Evolutionary conservation across 2,113 vertebrate species (phyloP).

Genomic region (Anseranas semipalmata): DNA sequence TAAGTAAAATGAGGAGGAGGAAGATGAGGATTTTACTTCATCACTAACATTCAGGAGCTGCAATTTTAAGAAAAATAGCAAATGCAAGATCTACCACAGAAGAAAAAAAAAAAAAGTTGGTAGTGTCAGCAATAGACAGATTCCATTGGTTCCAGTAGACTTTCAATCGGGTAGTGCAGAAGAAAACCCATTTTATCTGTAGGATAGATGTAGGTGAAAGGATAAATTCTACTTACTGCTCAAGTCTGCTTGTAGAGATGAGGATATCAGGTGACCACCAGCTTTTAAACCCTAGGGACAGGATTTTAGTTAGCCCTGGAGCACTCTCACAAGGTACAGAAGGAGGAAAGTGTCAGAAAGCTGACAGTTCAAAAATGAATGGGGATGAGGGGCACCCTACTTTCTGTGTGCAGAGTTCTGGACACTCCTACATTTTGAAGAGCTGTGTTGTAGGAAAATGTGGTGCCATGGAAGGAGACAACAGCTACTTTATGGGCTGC

Average conservation of each 20-base stretch:
- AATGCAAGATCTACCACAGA: background rate
- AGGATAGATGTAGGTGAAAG: background rate
- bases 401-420: background rate
- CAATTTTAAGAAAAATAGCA: background rate
- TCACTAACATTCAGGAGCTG: background rate
- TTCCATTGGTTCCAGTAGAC: background rate
- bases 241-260: background rate
- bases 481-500: background rate
- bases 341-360: background rate
- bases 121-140: background rate
- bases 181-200: background rate
- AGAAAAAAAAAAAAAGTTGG: background rate
- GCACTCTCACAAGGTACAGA: background rate
- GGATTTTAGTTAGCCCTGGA: background rate
- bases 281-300: background rate
- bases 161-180: background rate
- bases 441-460: background rate
- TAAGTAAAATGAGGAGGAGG: background rate
- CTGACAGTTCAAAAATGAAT: background rate
- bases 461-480: background rate
- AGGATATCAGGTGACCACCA: background rate
- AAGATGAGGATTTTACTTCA: background rate
- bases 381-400: too few species aligned
- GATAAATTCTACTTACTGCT: background rate
- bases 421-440: background rate